These are phyloP conservation scores for Lithophane socia DNA, from an alignment of 2,888 invertebrate species.

Conservation along the genomic window DNA sequence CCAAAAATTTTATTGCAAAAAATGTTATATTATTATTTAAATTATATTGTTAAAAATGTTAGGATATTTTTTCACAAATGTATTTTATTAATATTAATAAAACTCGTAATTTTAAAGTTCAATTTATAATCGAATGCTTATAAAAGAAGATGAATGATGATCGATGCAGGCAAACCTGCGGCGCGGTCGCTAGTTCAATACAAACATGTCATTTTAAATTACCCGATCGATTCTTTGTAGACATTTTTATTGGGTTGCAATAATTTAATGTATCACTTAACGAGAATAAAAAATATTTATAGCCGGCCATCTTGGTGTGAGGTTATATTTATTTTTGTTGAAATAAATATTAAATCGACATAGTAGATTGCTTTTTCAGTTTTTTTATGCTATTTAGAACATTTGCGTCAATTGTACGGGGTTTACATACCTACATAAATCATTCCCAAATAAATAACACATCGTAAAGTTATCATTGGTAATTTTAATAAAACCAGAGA, in stretches of 20 bases:
- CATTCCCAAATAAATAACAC: conserved; percentile 24
- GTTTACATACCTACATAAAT: conserved; percentile 25
- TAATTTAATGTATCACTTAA: conserved; percentile 69
- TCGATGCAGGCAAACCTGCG: conserved; percentile 61
- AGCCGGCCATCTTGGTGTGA: conserved; percentile 46
- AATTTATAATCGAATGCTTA: conserved; percentile 49
- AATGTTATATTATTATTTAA: too few relatives aligned
- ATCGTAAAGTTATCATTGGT: conserved; percentile 20
- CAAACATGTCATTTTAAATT: conserved; percentile 76
- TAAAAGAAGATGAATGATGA: conserved; percentile 66
- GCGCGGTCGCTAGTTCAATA: conserved; percentile 64
- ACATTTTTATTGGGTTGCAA: conserved; percentile 76
- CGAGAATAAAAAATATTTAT: conserved; percentile 59
- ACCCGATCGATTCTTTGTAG: conserved; percentile 70
- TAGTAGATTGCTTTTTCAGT: conserved; percentile 11
- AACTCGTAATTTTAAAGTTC: conserved; percentile 45
- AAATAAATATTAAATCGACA: conserved; percentile 35
- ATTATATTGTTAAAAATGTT: too few relatives aligned
- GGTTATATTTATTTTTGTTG: conserved; percentile 48
- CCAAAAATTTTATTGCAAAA: background rate
- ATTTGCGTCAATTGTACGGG: conserved; percentile 1
- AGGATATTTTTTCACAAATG: background rate
- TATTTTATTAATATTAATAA: conserved; percentile 26
- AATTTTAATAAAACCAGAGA: background rate
- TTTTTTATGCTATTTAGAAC: conserved; percentile 18